Percentiles rank a stretch among this genome's conserved stretches.
These are phyloP conservation scores for Dryococelus australis DNA, from an alignment of 2,888 invertebrate genomes.

Conservation along the genomic window DNA sequence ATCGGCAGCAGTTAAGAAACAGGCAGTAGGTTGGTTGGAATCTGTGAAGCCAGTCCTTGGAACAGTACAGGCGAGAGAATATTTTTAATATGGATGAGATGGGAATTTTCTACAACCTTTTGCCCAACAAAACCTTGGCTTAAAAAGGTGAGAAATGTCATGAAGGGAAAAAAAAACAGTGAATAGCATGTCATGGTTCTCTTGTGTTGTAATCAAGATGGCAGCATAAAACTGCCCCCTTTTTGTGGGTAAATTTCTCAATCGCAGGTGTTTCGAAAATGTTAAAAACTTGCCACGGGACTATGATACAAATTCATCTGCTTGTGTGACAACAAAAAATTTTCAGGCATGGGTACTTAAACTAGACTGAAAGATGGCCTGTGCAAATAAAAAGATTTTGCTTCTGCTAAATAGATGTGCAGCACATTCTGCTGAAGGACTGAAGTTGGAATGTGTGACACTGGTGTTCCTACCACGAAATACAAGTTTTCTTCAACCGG, in stretches of 20 bases:
- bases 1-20: neutral
- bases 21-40: neutral
- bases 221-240: neutral
- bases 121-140: neutral
- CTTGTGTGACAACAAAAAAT: neutral
- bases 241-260: neutral
- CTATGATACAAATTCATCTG: neutral
- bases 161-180: neutral
- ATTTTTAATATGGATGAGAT: neutral
- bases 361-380: neutral
- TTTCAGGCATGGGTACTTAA: neutral
- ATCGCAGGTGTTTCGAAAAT: neutral
- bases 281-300: neutral
- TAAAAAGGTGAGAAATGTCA: neutral
- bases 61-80: neutral
- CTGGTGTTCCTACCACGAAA: neutral
- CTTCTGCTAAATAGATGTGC: neutral
- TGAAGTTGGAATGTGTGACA: neutral
- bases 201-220: neutral
- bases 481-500: neutral
- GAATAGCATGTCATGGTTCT: neutral
- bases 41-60: neutral
- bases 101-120: neutral
- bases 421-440: neutral
- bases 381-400: too few species aligned